Conservation (phyloP, 2,113 vertebrate species). For the Takifugu flavidus region DNA sequence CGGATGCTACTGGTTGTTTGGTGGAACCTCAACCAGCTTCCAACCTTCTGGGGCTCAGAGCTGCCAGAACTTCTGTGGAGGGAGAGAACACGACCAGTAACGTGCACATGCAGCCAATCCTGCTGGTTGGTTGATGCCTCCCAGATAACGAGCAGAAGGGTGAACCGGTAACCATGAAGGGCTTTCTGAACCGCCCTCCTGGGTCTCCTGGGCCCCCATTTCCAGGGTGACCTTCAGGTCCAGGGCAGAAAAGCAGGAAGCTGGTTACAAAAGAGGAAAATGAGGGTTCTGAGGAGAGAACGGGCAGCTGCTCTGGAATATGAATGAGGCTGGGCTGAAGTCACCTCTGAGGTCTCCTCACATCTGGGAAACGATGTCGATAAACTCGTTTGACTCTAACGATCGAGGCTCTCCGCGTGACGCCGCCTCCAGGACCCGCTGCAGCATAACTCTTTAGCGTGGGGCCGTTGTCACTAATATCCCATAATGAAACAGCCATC, state of each 20-base stretch:
- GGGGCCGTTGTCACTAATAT: neutral
- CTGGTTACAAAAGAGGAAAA: neutral
- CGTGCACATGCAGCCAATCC: neutral
- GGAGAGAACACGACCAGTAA: no score
- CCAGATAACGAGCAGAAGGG: neutral
- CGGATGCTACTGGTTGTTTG: no score
- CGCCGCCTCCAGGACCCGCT: no score
- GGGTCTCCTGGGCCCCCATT: neutral
- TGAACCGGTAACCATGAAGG: constrained; percentile 13
- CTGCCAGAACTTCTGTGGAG: no score
- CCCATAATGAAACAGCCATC: neutral
- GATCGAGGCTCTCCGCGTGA: no score
- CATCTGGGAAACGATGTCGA: no score
- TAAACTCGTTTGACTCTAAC: no score
- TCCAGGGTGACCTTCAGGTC: constrained; percentile 20
- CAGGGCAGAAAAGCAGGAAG: constrained; percentile 1
- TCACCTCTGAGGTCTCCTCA: no score
- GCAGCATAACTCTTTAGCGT: neutral
- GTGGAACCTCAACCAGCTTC: no score
- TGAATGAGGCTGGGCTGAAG: neutral
- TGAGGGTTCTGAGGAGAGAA: neutral
- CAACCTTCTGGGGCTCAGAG: no score
- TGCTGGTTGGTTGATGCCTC: neutral
- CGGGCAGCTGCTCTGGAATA: constrained; percentile 20
- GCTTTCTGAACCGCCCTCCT: constrained; percentile 19